Conservation (phyloP, 1,140 invertebrate species). For the Hylaeus volcanicus region DNA sequence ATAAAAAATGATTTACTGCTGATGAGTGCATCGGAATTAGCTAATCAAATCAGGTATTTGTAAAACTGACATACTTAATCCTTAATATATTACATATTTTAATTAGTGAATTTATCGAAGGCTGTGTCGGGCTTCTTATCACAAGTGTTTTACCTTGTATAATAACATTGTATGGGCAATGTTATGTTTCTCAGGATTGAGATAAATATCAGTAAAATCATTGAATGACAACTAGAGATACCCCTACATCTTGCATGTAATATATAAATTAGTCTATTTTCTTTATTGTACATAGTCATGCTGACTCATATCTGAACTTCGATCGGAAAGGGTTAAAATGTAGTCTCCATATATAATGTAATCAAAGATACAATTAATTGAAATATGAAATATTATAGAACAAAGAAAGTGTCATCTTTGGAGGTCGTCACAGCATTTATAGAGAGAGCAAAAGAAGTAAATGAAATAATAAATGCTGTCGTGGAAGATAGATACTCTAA, state of each 20-base stretch:
- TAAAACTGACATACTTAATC: neutral
- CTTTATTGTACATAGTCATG: no score
- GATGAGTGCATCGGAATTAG: constrained; percentile 84
- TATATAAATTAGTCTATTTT: no score
- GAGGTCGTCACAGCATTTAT: constrained; percentile 88
- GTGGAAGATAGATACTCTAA: constrained; percentile 89
- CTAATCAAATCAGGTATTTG: constrained; percentile 83
- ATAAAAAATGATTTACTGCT: constrained; percentile 83
- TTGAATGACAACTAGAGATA: no score
- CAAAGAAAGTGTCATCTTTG: constrained; percentile 84
- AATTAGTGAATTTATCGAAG: neutral
- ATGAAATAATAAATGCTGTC: constrained; percentile 89
- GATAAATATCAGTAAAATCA: no score
- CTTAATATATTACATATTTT: neutral
- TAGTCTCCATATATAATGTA: constrained; percentile 2
- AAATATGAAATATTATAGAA: constrained; percentile 66
- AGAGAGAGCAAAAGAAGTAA: constrained; percentile 89
- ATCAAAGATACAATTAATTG: constrained; percentile 6
- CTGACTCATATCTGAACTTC: no score
- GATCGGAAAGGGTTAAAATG: no score
- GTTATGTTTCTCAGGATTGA: no score
- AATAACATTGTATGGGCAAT: no score
- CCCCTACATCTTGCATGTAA: no score
- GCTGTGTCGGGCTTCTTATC: no score
- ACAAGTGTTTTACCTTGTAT: no score